A percentile compares a stretch with the other conserved stretches of the same genome.
Evolutionary conservation across 1,140 invertebrate species (phyloP).

Genomic region (Carposina sasakii): DNA sequence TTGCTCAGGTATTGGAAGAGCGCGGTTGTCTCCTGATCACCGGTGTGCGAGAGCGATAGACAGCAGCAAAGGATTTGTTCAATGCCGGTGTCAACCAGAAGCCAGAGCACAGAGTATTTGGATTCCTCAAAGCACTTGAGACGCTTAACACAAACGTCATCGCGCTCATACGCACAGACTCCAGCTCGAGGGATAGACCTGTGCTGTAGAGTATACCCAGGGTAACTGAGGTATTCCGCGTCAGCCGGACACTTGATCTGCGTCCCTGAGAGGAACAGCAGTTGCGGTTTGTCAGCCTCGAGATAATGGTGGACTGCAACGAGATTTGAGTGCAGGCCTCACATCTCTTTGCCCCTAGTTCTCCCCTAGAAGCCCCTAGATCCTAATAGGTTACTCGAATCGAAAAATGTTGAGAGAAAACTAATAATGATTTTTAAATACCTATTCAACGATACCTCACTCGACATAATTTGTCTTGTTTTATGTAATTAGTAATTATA

Average conservation of each 20-base stretch:
- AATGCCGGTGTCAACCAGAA: constrained; percentile 11
- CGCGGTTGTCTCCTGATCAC: constrained; percentile 16
- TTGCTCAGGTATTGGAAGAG: constrained; percentile 19
- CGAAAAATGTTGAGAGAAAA: too few relatives aligned
- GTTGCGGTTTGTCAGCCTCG: constrained; percentile 10
- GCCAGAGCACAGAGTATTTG: constrained; percentile 13
- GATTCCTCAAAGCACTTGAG: constrained; percentile 17
- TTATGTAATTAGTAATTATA: too few relatives aligned
- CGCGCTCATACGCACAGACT: constrained; percentile 15
- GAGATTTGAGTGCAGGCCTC: constrained; percentile 17
- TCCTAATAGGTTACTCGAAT: too few relatives aligned
- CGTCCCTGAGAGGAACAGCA: constrained; percentile 15
- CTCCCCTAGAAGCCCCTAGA: too few relatives aligned
- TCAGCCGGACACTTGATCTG: constrained; percentile 15
- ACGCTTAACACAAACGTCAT: constrained; percentile 17
- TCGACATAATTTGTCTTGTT: too few relatives aligned
- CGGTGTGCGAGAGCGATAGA: constrained; percentile 20
- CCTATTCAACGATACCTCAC: too few relatives aligned
- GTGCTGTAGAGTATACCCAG: constrained; percentile 20
- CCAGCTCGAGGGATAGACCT: constrained; percentile 20
- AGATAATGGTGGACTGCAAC: constrained; percentile 16
- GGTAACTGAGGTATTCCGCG: constrained; percentile 20
- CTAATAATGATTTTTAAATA: too few relatives aligned
- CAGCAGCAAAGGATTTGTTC: constrained; percentile 16
- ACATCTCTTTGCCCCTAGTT: too few relatives aligned